phyloP scores from a whole-genome alignment of 2,797 vertebrate species.

The Hippoglossus hippoglossus region DNA sequence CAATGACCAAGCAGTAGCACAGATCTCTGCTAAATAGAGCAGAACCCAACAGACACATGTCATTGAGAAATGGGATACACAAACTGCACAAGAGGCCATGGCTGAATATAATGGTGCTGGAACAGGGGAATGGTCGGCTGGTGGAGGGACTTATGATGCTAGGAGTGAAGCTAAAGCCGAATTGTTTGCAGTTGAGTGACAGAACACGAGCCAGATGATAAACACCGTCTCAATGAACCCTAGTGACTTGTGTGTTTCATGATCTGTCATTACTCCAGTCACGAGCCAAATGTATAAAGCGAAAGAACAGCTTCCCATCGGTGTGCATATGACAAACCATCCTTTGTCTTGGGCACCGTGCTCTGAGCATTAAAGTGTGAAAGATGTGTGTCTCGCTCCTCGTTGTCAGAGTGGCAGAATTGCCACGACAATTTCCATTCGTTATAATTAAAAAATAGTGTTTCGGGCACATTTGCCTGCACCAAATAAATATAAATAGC shows the following conservation, averaged over 20 bases:
- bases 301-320: too few relatives aligned
- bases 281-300: too few relatives aligned
- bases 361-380: too few relatives aligned
- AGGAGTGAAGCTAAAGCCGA: not conserved
- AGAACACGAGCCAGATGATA: not conserved
- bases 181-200: not conserved
- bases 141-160: not conserved
- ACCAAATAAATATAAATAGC: too few relatives aligned
- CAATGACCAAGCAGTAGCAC: constrained; percentile 2
- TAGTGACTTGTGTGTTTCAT: not conserved
- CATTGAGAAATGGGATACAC: not conserved
- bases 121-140: not conserved
- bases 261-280: not conserved
- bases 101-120: not conserved
- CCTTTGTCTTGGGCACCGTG: too few relatives aligned
- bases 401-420: too few relatives aligned
- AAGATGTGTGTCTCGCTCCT: too few relatives aligned
- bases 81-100: not conserved
- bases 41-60: constrained; percentile 13
- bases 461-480: too few relatives aligned
- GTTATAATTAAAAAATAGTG: too few relatives aligned
- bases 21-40: constrained; percentile 15
- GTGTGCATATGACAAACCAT: too few relatives aligned
- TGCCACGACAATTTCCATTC: too few relatives aligned
- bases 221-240: not conserved